A percentile compares a stretch with the other conserved stretches of the same genome.
phyloP scores from a whole-genome alignment of 2,888 invertebrate species.

The Pecten maximus region DNA sequence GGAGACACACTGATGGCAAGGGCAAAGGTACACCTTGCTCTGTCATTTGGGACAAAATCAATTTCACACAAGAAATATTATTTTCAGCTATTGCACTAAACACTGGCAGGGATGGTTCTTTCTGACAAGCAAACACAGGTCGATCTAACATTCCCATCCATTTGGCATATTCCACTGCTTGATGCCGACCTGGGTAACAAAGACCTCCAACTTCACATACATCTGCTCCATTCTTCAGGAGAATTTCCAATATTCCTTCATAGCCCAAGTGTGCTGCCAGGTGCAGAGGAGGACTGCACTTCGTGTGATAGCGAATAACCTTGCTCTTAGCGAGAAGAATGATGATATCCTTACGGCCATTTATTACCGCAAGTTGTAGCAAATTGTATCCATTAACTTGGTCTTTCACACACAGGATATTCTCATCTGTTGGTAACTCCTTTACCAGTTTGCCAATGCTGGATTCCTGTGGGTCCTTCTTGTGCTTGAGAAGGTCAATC shows the following conservation, averaged over 20 bases:
- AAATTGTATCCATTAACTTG: constrained; percentile 87
- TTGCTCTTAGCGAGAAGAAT: constrained; percentile 82
- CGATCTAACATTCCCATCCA: constrained; percentile 76
- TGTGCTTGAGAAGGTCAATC: constrained; percentile 61
- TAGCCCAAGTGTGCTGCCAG: constrained; percentile 89
- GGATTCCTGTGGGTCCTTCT: constrained; percentile 37
- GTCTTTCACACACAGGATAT: constrained; percentile 83
- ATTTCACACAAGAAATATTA: constrained; percentile 74
- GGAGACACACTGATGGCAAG: constrained; percentile 60
- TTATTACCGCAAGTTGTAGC: constrained; percentile 89
- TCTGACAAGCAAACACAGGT: constrained; percentile 78
- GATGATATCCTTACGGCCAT: constrained; percentile 88
- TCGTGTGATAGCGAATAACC: constrained; percentile 88
- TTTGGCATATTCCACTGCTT: constrained; percentile 63
- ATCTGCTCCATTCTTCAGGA: constrained; percentile 88
- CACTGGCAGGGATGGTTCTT: constrained; percentile 72
- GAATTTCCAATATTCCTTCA: constrained; percentile 87
- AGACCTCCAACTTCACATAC: constrained; percentile 88
- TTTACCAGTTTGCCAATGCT: constrained; percentile 58
- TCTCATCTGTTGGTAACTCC: constrained; percentile 66
- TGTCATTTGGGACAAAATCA: constrained; percentile 83
- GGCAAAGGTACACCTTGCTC: constrained; percentile 51
- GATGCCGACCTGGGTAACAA: constrained; percentile 90
- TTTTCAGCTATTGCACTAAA: constrained; percentile 79
- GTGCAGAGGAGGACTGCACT: constrained; percentile 89